Evolutionary conservation across 2,888 invertebrate species (phyloP).

Genomic region (Crossocerus cetratus): DNA sequence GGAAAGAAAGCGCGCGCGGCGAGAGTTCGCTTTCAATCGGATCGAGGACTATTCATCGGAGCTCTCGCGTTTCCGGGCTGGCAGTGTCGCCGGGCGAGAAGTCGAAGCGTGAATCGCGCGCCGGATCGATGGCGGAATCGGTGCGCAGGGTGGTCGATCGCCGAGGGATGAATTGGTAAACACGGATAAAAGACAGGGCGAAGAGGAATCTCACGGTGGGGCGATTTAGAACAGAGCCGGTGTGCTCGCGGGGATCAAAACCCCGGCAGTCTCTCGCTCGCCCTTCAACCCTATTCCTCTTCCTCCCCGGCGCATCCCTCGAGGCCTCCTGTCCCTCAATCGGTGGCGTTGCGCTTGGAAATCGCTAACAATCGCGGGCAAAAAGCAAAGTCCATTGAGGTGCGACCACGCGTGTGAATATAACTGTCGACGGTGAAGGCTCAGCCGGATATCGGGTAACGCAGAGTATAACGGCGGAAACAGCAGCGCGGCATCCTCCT

Average conservation of each 20-base stretch:
- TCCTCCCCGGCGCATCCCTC: no score
- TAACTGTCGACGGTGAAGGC: slow-evolving; percentile 66
- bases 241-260: slow-evolving; percentile 38
- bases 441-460: slow-evolving; percentile 21
- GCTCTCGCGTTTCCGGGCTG: no score
- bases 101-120: not conserved
- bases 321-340: no score
- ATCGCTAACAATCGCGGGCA: slow-evolving; percentile 71
- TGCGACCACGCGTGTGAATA: slow-evolving; percentile 72
- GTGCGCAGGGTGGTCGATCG: slow-evolving; percentile 34
- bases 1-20: no score
- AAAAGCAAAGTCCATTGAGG: slow-evolving; percentile 69
- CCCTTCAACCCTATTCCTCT: not conserved
- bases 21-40: no score
- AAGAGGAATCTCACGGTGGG: slow-evolving; percentile 60
- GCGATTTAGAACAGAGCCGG: slow-evolving; percentile 67
- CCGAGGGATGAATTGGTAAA: slow-evolving; percentile 61
- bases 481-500: slow-evolving; percentile 2
- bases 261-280: slow-evolving; percentile 36
- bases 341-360: slow-evolving; percentile 51
- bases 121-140: slow-evolving; percentile 22
- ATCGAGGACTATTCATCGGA: no score
- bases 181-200: slow-evolving; percentile 59
- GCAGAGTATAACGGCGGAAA: no score
- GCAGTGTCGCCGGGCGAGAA: no score